Evolutionary conservation across 2,888 invertebrate species (phyloP).

Genomic region (Drosophila merina): DNA sequence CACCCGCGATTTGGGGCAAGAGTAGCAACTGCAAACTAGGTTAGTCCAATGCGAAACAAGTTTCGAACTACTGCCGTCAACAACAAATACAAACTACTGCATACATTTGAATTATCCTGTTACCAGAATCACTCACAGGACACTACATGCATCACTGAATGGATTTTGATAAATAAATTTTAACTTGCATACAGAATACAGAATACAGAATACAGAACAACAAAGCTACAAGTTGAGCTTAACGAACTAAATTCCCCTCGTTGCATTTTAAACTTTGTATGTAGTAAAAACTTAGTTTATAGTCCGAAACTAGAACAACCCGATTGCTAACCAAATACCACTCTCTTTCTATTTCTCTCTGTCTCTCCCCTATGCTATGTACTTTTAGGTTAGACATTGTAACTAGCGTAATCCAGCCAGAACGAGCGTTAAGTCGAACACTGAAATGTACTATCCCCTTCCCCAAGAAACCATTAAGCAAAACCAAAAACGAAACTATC

Average conservation of each 20-base stretch:
- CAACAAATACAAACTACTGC: constrained; percentile 24
- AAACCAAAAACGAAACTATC: constrained; percentile 32
- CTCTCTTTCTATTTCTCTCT: constrained; percentile 72
- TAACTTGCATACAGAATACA: constrained; percentile 42
- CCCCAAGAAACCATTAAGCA: constrained; percentile 6
- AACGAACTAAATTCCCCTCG: constrained; percentile 23
- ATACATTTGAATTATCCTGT: constrained; percentile 15
- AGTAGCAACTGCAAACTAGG: constrained; percentile 41
- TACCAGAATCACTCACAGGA: constrained; percentile 30
- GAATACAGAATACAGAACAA: too few relatives aligned
- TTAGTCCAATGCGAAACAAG: constrained; percentile 28
- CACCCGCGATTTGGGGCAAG: constrained; percentile 16
- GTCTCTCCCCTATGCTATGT: constrained; percentile 66
- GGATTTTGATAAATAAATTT: constrained; percentile 68
- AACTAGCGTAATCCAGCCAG: constrained; percentile 61
- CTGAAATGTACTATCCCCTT: constrained; percentile 49
- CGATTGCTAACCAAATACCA: constrained; percentile 68
- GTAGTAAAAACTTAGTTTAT: constrained; percentile 57
- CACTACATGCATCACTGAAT: constrained; percentile 33
- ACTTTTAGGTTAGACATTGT: constrained; percentile 81
- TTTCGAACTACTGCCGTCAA: constrained; percentile 52
- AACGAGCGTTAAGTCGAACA: constrained; percentile 22
- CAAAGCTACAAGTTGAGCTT: constrained; percentile 2
- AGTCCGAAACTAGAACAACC: constrained; percentile 52
- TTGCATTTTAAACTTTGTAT: constrained; percentile 64